phyloP scores from a whole-genome alignment of 2,888 invertebrate species.

The Acleris literana region DNA sequence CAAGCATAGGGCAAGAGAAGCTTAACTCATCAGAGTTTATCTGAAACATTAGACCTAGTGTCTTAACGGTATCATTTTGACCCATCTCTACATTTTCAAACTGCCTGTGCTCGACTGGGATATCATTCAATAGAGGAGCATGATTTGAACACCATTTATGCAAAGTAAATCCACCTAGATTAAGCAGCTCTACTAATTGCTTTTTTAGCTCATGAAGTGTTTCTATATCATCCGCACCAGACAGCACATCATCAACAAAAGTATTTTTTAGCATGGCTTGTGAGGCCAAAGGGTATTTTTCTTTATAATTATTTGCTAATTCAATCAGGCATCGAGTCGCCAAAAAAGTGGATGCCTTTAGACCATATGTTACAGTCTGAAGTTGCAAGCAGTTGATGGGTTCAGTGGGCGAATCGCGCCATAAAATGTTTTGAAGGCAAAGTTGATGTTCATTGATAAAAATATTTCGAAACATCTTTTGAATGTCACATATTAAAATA shows the following conservation, averaged over 20 bases:
- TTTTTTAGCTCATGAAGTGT: slow-evolving; percentile 2
- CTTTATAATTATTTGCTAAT: slow-evolving; percentile 17
- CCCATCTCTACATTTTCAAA: slow-evolving; percentile 28
- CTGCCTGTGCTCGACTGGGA: slow-evolving; percentile 23
- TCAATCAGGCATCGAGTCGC: slow-evolving; percentile 32
- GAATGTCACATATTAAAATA: slow-evolving; percentile 10
- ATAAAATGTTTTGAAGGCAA: slow-evolving; percentile 11
- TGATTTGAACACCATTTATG: slow-evolving; percentile 14
- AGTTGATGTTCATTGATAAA: neutral
- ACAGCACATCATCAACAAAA: neutral
- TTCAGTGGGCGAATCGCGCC: neutral
- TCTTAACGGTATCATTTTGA: slow-evolving; percentile 32
- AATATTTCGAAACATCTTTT: slow-evolving; percentile 6
- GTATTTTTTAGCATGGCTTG: slow-evolving; percentile 14
- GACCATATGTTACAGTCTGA: slow-evolving; percentile 32
- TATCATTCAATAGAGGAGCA: slow-evolving; percentile 9
- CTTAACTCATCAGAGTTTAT: slow-evolving; percentile 17
- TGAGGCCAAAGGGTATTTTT: slow-evolving; percentile 33
- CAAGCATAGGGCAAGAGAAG: slow-evolving; percentile 12
- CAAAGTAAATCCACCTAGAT: neutral
- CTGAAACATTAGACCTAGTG: slow-evolving; percentile 33
- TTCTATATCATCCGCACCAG: neutral
- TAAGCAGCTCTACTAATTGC: neutral
- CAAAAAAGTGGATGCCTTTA: slow-evolving; percentile 34
- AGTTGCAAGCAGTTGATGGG: slow-evolving; percentile 19